Conservation (phyloP, 1,140 invertebrate species). For the Acyrthosiphon pisum region DNA sequence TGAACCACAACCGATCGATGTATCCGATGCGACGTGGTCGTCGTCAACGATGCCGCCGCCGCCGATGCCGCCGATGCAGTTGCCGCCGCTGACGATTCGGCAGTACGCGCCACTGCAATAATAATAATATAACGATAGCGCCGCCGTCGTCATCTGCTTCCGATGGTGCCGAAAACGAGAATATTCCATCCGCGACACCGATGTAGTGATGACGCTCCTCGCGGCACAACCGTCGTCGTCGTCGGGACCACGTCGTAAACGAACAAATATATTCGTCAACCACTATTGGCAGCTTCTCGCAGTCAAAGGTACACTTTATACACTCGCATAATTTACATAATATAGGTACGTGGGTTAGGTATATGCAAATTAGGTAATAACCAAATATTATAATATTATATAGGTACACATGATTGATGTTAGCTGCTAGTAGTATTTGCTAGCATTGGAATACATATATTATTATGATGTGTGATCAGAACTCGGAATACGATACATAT, state of each 20-base stretch:
- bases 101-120: not conserved
- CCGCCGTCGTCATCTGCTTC: not conserved
- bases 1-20: not conserved
- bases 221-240: not conserved
- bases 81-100: not conserved
- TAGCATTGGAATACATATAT: not conserved
- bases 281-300: not conserved
- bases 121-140: not conserved
- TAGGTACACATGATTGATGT: not conserved
- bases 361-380: not conserved
- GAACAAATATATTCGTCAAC: no score
- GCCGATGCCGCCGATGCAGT: not conserved
- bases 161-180: not conserved
- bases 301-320: not conserved
- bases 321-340: not conserved
- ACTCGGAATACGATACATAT: not conserved
- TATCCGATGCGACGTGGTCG: not conserved
- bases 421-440: not conserved
- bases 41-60: not conserved
- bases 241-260: slow-evolving; percentile 13
- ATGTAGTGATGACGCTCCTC: not conserved
- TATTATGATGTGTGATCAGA: not conserved
- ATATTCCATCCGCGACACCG: slow-evolving; percentile 7
- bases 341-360: not conserved
- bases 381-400: not conserved